Percentiles rank a stretch among this genome's conserved stretches.
These are phyloP conservation scores for Meteorus colon DNA, from an alignment of 2,888 invertebrate species.

Conservation along the genomic window DNA sequence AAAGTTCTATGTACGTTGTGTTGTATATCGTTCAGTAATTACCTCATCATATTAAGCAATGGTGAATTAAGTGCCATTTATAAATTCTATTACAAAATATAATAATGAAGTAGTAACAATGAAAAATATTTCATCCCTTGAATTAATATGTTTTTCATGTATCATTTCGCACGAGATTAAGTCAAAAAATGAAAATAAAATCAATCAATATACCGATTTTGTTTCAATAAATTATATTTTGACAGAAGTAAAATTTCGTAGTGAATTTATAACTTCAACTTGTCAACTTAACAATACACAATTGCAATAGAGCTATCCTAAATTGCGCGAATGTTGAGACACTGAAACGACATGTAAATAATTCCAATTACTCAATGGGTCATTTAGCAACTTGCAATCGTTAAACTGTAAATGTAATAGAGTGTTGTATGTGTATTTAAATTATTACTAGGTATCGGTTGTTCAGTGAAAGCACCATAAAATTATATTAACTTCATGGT, in stretches of 20 bases:
- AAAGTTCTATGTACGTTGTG: slow-evolving; percentile 53
- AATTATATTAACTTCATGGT: slow-evolving; percentile 21
- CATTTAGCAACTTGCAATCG: slow-evolving; percentile 9
- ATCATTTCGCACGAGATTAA: not conserved
- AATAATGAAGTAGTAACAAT: not conserved
- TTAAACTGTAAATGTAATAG: not conserved
- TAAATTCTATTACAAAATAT: not conserved
- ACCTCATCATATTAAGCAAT: slow-evolving; percentile 57
- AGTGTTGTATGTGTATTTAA: not conserved
- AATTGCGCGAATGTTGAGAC: not conserved
- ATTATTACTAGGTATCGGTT: not conserved
- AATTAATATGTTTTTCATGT: not conserved
- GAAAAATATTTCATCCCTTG: not conserved
- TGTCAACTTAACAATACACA: not conserved
- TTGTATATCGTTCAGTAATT: slow-evolving; percentile 59
- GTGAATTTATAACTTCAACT: not conserved
- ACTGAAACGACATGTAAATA: not conserved
- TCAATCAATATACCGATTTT: not conserved
- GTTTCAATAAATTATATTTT: not conserved
- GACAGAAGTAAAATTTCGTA: too few relatives aligned
- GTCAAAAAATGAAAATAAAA: not conserved
- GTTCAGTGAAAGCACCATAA: slow-evolving; percentile 23
- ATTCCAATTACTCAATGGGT: slow-evolving; percentile 11
- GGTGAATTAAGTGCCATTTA: not conserved
- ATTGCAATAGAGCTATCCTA: slow-evolving; percentile 2